Conservation (phyloP, 2,797 vertebrate species). For the Trichosurus vulpecula region DNA sequence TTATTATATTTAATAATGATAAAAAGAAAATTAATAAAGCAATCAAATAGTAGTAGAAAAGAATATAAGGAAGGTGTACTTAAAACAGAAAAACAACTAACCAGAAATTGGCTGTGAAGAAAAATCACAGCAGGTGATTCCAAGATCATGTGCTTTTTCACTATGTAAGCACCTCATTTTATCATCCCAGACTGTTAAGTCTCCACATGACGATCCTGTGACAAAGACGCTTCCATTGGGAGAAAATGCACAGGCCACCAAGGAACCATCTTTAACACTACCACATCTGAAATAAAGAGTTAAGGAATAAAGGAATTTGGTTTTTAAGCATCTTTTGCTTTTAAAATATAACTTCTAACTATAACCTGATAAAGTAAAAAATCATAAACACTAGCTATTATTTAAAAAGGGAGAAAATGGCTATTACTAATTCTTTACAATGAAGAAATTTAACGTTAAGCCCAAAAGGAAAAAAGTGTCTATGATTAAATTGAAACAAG, state of each 20-base stretch:
- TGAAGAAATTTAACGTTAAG: neutral
- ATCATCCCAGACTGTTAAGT: constrained; percentile 94
- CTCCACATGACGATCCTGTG: constrained; percentile 94
- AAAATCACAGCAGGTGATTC: constrained; percentile 94
- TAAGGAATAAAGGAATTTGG: constrained; percentile 52
- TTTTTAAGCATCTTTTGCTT: constrained; percentile 37
- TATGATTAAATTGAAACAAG: constrained; percentile 6
- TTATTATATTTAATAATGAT: neutral
- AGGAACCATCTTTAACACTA: constrained; percentile 89
- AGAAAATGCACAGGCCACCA: constrained; percentile 94
- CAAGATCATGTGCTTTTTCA: constrained; percentile 96
- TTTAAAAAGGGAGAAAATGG: constrained; percentile 1
- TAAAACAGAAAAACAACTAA: constrained; percentile 82
- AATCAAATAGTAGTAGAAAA: constrained; percentile 47
- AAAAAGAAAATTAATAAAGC: constrained; percentile 62
- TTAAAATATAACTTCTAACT: constrained; percentile 38
- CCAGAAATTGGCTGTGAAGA: constrained; percentile 87
- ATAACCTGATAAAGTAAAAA: constrained; percentile 20
- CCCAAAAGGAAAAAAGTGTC: constrained; percentile 17
- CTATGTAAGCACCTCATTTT: constrained; percentile 89
- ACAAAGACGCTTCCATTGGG: constrained; percentile 91
- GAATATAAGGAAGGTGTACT: constrained; percentile 32
- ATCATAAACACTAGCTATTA: neutral
- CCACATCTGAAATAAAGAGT: constrained; percentile 87
- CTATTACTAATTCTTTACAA: neutral